A percentile compares a stretch with the other conserved stretches of the same genome.
Conservation (phyloP, 1,140 invertebrate genomes). For the Nylanderia fulva region DNA sequence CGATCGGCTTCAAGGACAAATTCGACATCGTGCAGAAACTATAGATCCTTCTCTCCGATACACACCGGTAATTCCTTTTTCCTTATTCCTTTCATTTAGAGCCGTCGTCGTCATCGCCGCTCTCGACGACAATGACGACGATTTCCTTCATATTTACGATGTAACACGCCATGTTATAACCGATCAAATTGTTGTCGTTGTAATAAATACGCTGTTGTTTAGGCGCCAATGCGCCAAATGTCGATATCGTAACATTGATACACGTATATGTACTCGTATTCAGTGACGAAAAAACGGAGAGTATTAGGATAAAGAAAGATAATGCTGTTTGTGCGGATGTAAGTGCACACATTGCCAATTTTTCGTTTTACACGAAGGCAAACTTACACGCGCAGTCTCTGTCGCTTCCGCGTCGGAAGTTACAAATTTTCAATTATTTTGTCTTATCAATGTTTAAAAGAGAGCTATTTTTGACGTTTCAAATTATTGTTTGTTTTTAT, state of each 20-base stretch:
- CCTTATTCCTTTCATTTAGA: slow-evolving; percentile 9
- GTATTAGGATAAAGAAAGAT: neutral
- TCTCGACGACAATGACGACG: neutral
- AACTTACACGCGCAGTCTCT: slow-evolving; percentile 27
- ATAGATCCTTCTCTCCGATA: slow-evolving; percentile 81
- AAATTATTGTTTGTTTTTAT: slow-evolving; percentile 10
- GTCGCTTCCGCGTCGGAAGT: slow-evolving; percentile 13
- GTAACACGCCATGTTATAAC: slow-evolving; percentile 3
- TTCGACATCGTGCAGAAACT: slow-evolving; percentile 97
- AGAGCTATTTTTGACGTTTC: neutral
- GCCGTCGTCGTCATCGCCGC: neutral
- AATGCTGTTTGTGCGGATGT: neutral
- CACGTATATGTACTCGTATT: neutral
- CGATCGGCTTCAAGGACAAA: slow-evolving; percentile 95
- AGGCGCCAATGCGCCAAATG: neutral
- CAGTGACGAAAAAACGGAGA: neutral
- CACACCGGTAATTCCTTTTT: neutral
- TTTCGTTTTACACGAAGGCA: neutral
- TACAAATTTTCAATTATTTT: slow-evolving; percentile 2
- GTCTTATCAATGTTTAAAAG: slow-evolving; percentile 13
- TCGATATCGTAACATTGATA: slow-evolving; percentile 30
- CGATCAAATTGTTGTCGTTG: slow-evolving; percentile 42
- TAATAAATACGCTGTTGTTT: slow-evolving; percentile 32
- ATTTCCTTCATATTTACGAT: neutral
- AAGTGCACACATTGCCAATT: slow-evolving; percentile 1